Evolutionary conservation across 2,888 invertebrate genomes (phyloP).

Genomic region (Drosophila borealis): DNA sequence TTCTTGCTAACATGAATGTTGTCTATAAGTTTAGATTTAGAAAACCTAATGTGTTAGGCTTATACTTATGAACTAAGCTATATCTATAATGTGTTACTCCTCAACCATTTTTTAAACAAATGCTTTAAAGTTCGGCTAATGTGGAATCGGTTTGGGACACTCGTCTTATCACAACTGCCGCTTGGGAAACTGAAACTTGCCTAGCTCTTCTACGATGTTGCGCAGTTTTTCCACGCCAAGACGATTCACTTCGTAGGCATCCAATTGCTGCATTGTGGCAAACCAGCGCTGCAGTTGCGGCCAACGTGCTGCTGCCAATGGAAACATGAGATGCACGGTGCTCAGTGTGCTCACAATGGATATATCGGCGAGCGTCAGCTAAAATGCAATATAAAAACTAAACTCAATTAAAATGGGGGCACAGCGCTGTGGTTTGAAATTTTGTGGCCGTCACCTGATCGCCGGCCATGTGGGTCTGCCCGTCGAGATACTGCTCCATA

Average conservation of each 20-base stretch:
- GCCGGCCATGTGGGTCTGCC: constrained; percentile 83
- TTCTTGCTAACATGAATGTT: too few relatives aligned
- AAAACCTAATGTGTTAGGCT: too few relatives aligned
- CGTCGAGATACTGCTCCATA: constrained; percentile 83
- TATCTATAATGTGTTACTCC: too few relatives aligned
- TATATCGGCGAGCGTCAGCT: constrained; percentile 85
- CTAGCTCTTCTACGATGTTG: constrained; percentile 66
- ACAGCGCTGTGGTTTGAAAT: constrained; percentile 32
- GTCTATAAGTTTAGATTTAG: too few relatives aligned
- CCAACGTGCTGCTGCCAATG: constrained; percentile 81
- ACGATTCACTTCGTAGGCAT: constrained; percentile 78
- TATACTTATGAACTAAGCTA: too few relatives aligned
- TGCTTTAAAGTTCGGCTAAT: too few relatives aligned
- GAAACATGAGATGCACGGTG: constrained; percentile 85
- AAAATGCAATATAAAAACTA: constrained; percentile 37
- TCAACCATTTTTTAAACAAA: too few relatives aligned
- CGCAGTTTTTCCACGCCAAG: constrained; percentile 78
- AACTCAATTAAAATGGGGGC: constrained; percentile 46
- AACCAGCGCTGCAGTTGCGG: constrained; percentile 82
- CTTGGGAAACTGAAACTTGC: constrained; percentile 80
- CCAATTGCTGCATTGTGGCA: constrained; percentile 74
- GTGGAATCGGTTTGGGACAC: too few relatives aligned
- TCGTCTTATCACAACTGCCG: not conserved
- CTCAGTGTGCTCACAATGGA: constrained; percentile 85
- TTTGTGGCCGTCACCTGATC: constrained; percentile 65